Evolutionary conservation across 2,113 vertebrate species (phyloP), one percentile per base, ranked within the genome.

Genomic region (Nerophis lumbriciformis): DNA sequence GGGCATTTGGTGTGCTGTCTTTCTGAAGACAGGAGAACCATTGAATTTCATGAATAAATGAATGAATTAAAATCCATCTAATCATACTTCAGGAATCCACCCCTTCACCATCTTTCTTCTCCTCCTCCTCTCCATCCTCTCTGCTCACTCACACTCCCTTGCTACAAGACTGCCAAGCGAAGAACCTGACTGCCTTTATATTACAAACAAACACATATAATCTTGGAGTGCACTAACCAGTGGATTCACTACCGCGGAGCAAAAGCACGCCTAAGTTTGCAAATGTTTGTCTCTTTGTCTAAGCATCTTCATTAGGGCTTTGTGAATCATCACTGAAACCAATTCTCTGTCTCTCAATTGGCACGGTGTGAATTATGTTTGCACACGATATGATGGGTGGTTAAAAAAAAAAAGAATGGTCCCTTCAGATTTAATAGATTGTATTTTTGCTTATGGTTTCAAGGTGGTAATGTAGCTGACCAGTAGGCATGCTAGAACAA

Each of bases 11-110:
- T 75, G 69, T 60, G 72, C 77, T 75, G 80, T 75, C 79, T 87
- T 78, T 80, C 69, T 65, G 75, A 85, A 84, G 81, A 82, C 82
- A 85, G 70, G 64, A 81, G 78, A 75, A 49, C 76, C 73, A 85
- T 82, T 85, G 83, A 85, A 88, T 86, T 78, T 83, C 76, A 85
- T 87, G 83, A 90, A 88, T 87, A 88, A 86, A 90, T 90, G 83
- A 86, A 89, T 88, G 82, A 84, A 88, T 89, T 88, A 85, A 89
- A 90, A 85, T 80, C 72, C 72, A 85, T 88, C 83, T 85, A 88
- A 87, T 88, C 85, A 86, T 83, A 81, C 83, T 79, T 81, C 71
- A 84, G 85, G 87, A 88, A 81, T 65, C 54, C 67, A 19, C 71
- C 61, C 50, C 36, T 15, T 28, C 3, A n/a, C 8, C 11, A 44